These are phyloP conservation scores for Nudaria mundana DNA, from an alignment of 2,888 invertebrate species.

Conservation along the genomic window DNA sequence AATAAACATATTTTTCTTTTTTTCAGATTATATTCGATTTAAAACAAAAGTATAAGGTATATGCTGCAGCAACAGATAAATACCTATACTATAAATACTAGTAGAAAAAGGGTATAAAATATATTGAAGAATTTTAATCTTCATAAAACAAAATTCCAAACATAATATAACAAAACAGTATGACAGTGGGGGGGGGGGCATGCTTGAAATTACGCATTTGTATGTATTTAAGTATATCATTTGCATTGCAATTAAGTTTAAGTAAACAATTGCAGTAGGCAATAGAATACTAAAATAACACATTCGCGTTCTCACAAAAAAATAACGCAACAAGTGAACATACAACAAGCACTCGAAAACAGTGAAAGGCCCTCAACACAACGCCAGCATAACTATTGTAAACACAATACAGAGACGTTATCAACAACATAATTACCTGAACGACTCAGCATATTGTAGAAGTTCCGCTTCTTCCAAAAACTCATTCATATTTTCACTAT, in stretches of 20 bases:
- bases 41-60: no score
- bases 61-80: no score
- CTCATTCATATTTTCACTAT: constrained; percentile 78
- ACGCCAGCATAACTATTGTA: constrained; percentile 5
- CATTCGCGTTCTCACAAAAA: not conserved
- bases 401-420: constrained; percentile 1
- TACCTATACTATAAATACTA: no score
- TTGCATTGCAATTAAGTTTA: not conserved
- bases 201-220: no score
- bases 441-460: constrained; percentile 92
- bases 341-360: constrained; percentile 5
- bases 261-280: constrained; percentile 1
- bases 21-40: no score
- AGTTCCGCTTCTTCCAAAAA: constrained; percentile 97
- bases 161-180: no score
- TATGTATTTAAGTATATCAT: not conserved
- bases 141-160: no score
- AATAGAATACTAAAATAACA: no score
- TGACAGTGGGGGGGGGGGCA: no score
- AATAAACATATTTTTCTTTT: no score
- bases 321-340: not conserved
- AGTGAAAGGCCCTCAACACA: constrained; percentile 7
- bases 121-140: no score
- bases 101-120: no score
- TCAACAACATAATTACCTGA: constrained; percentile 71